These are phyloP conservation scores for Ctenodactylus gundi DNA, from an alignment of 2,113 vertebrate species.

Conservation along the genomic window DNA sequence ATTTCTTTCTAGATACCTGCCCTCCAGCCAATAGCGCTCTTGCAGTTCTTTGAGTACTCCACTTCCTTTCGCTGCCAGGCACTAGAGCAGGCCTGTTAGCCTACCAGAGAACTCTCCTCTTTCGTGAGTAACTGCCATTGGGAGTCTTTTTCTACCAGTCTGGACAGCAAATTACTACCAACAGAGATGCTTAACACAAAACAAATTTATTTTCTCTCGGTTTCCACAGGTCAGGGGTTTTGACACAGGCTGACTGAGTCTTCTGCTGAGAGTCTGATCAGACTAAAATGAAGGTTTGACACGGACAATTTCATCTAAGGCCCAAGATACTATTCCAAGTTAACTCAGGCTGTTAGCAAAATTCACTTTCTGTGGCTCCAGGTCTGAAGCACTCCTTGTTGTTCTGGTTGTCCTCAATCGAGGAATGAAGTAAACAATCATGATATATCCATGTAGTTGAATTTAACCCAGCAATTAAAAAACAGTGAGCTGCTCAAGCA, in stretches of 20 bases:
- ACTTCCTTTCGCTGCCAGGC: not conserved
- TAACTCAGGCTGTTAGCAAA: not conserved
- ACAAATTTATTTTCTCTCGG: not conserved
- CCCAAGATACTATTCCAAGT: too few species aligned
- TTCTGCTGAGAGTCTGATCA: not conserved
- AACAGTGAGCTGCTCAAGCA: not conserved
- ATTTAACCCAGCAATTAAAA: not conserved
- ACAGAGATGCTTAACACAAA: not conserved
- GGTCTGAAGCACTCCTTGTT: not conserved
- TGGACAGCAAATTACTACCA: not conserved
- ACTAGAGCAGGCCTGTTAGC: not conserved
- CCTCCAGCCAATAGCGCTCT: fast-evolving
- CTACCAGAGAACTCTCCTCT: not conserved
- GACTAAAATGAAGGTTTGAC: not conserved
- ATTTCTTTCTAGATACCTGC: not conserved
- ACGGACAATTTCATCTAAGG: not conserved
- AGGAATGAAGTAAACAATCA: not conserved
- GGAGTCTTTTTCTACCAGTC: not conserved
- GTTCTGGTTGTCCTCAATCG: not conserved
- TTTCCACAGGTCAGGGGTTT: not conserved
- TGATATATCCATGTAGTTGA: not conserved
- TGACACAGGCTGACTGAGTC: not conserved
- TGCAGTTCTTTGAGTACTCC: not conserved
- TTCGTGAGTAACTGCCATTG: not conserved
- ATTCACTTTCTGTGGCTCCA: not conserved